These are phyloP conservation scores for Drosophila picticornis DNA, from an alignment of 2,888 invertebrate species.

Conservation along the genomic window DNA sequence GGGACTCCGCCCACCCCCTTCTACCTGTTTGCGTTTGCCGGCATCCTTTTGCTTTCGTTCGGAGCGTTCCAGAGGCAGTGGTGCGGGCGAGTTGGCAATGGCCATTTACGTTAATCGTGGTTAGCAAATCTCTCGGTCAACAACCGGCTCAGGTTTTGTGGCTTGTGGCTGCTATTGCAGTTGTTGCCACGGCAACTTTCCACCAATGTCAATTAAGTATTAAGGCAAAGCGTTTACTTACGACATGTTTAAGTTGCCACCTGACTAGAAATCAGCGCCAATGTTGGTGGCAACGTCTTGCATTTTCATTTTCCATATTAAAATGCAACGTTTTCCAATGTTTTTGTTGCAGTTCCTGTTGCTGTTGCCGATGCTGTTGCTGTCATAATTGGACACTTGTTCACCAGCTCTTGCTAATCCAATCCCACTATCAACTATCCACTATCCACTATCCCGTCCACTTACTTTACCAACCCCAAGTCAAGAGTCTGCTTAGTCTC, in stretches of 20 bases:
- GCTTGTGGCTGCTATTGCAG: slow-evolving; percentile 20
- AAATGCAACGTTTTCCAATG: slow-evolving; percentile 38
- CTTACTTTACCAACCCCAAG: slow-evolving; percentile 25
- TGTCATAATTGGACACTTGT: slow-evolving; percentile 67
- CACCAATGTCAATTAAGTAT: slow-evolving; percentile 75
- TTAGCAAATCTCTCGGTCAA: slow-evolving; percentile 66
- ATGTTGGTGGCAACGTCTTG: slow-evolving; percentile 6
- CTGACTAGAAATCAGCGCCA: slow-evolving; percentile 37
- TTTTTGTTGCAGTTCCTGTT: slow-evolving; percentile 6
- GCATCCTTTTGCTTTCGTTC: slow-evolving; percentile 77
- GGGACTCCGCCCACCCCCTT: neutral
- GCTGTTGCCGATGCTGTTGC: slow-evolving; percentile 12
- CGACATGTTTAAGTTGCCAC: slow-evolving; percentile 57
- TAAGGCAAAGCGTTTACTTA: slow-evolving; percentile 75
- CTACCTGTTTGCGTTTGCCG: neutral
- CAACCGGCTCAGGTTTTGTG: slow-evolving; percentile 56
- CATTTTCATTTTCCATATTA: slow-evolving; percentile 58
- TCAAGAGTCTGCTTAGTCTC: neutral
- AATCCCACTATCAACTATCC: slow-evolving; percentile 15
- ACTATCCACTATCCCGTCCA: neutral
- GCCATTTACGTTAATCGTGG: slow-evolving; percentile 29
- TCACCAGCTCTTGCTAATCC: slow-evolving; percentile 49
- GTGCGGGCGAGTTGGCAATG: slow-evolving; percentile 52
- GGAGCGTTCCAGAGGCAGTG: slow-evolving; percentile 38
- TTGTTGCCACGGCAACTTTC: slow-evolving; percentile 65